Conservation (phyloP, 2,797 vertebrate species). For the Microctenopoma lineatum region DNA sequence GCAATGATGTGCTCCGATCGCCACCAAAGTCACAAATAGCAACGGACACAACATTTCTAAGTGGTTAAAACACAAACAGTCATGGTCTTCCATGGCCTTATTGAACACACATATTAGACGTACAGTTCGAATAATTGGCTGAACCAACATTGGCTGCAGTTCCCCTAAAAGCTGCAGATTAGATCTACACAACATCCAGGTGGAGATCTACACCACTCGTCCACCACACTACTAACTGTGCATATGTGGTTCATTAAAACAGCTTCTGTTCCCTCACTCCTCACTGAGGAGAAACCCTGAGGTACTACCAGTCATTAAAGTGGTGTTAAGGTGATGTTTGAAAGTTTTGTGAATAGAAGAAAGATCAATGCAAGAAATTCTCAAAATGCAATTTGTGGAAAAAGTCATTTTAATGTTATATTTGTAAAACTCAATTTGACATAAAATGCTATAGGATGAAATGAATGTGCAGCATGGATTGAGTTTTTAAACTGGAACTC, state of each 20-base stretch:
- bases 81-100: too few relatives aligned
- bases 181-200: too few relatives aligned
- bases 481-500: neutral
- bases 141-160: too few relatives aligned
- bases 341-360: constrained; percentile 1
- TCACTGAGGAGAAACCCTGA: neutral
- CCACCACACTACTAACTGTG: neutral
- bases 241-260: neutral
- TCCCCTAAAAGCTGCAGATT: too few relatives aligned
- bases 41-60: too few relatives aligned
- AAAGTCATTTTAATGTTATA: neutral
- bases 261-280: neutral
- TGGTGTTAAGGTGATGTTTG: constrained; percentile 1
- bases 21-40: too few relatives aligned
- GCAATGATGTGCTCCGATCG: too few relatives aligned
- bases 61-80: too few relatives aligned
- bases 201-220: neutral
- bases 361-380: constrained; percentile 5
- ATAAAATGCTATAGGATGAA: neutral
- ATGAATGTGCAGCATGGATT: neutral
- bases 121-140: too few relatives aligned
- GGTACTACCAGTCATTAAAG: neutral
- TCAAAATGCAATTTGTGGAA: constrained; percentile 2
- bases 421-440: neutral
- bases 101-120: too few relatives aligned